Evolutionary conservation across 2,113 vertebrate species (phyloP), one percentile per base, ranked within the genome.

Genomic region (Camelus bactrianus): DNA sequence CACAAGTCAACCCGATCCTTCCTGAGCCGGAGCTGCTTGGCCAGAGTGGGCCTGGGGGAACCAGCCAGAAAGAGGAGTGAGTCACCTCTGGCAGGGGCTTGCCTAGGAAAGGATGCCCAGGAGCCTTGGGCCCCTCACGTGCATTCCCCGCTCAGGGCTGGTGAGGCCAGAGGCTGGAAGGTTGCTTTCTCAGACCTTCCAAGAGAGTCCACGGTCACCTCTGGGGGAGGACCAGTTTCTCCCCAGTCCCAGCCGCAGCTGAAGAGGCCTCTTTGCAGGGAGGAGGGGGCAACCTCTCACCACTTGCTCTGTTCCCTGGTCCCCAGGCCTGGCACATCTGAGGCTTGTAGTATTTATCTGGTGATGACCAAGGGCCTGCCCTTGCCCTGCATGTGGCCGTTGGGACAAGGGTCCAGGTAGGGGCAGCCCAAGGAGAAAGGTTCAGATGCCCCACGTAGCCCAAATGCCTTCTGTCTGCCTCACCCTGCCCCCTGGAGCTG

Each of bases 41-140:
- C 30, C 30, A 4, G 22, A 0, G 1, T 30, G 30, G 38, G 52
- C 4, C 20, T 32, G 2, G 64, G 30, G 58, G 38, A 42, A 12
- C 30, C 5, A n/a, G 50, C 46, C 4, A 20, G 35, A 56, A 48
- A 48, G 0, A 16, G 89, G 32, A 58, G 10, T 5, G 1, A 0
- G 77, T 48, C 62, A 11, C 14, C 46, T 20, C 67, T 20, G 20
- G 46, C 8, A 14, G 17, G 28, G 50, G 30, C 6, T 48, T 12
- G 4, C 32, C 50, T 58, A 3, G 11, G 56, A 16, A 20, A 32
- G 46, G 24, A 11, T 12, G 28, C n/a, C 0, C 14, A 3, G 24
- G 28, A 50, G 42, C 75, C 24, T 54, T 0, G 0, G 2, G 11
- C 5, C 58, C 0, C 32, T 79, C 20, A n/a, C 42, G 4, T 0